Conservation (phyloP, 1,140 invertebrate species). For the Batillaria attramentaria region DNA sequence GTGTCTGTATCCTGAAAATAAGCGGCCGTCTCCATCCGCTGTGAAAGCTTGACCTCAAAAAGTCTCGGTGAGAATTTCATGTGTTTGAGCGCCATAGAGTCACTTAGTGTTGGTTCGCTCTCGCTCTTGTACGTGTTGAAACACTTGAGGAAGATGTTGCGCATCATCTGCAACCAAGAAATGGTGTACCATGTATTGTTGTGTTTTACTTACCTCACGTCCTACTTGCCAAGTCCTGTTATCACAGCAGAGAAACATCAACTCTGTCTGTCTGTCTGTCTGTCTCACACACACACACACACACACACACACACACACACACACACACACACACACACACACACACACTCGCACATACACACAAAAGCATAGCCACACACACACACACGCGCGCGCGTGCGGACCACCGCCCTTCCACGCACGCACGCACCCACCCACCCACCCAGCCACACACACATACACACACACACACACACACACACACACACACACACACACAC, state of each 20-base stretch:
- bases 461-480: conserved; percentile 23
- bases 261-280: conserved; percentile 1
- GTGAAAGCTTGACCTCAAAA: conserved; percentile 65
- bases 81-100: conserved; percentile 56
- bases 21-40: conserved; percentile 61
- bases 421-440: neutral
- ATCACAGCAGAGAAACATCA: neutral
- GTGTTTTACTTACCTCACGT: too few relatives aligned
- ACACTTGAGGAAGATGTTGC: conserved; percentile 69
- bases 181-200: too few relatives aligned
- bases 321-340: neutral
- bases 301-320: neutral
- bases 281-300: neutral
- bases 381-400: too few relatives aligned
- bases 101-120: conserved; percentile 53
- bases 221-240: too few relatives aligned
- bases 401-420: too few relatives aligned
- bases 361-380: neutral
- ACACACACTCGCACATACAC: conserved; percentile 12
- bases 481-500: neutral
- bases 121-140: conserved; percentile 66
- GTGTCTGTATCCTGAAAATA: conserved; percentile 65
- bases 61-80: conserved; percentile 67
- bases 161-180: conserved; percentile 70
- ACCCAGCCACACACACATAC: neutral